A percentile compares a stretch with the other conserved stretches of the same genome.
Evolutionary conservation across 2,888 invertebrate species (phyloP).

Genomic region (Phytoseiulus persimilis): DNA sequence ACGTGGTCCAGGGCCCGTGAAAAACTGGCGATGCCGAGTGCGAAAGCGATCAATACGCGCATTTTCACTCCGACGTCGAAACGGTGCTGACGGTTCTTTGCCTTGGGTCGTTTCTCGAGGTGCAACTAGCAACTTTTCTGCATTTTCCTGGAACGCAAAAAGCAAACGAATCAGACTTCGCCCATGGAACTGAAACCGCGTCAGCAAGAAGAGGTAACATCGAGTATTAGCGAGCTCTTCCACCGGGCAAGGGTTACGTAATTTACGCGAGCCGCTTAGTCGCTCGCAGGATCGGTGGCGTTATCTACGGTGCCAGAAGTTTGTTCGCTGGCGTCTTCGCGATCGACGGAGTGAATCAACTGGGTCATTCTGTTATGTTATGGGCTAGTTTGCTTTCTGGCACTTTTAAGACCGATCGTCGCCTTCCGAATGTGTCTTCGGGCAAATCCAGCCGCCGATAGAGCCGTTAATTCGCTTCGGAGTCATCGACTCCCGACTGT

Average conservation of each 20-base stretch:
- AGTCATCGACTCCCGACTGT: neutral
- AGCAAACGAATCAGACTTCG: neutral
- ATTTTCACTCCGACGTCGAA: neutral
- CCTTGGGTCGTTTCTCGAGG: neutral
- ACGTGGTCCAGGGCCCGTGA: slow-evolving; percentile 14
- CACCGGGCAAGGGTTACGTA: neutral
- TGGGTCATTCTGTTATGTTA: neutral
- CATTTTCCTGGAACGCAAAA: neutral
- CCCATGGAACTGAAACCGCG: neutral
- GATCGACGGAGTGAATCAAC: neutral
- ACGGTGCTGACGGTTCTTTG: too few species aligned
- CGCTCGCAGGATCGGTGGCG: neutral
- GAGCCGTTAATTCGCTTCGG: neutral
- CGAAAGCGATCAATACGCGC: neutral
- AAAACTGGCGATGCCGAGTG: neutral
- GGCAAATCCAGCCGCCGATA: neutral
- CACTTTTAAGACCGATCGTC: neutral
- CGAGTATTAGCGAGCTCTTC: neutral
- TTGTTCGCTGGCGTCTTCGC: neutral
- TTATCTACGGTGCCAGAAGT: neutral
- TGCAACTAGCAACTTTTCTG: neutral
- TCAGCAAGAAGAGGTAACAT: neutral
- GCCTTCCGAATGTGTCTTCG: neutral
- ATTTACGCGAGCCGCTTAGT: neutral
- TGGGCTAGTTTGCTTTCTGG: neutral